Base-by-base conservation (phyloP, 2,797 vertebrate species). In the Allobates femoralis region DNA sequence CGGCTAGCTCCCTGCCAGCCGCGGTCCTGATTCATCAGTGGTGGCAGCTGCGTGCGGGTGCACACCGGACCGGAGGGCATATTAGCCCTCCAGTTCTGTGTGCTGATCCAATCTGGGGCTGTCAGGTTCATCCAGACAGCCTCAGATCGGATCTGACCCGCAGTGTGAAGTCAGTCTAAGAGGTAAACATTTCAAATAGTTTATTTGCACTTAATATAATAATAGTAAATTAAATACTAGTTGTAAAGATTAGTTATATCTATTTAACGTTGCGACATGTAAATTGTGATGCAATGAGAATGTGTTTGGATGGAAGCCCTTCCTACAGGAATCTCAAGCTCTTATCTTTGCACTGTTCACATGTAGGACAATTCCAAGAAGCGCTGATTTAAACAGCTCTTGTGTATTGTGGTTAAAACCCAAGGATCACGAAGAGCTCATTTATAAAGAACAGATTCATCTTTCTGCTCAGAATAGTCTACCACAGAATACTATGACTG, bases 401-500 rank as follows among this genome's bases (percentile, higher is more conserved):
- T 77, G 75, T 37, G 66, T 71, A 83, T 77, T 82, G 56, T 86
- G 79, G 79, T 86, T 82, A 67, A 82, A 69, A 55, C 58, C 50
- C 41, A 58, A 53, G 79, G 85, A 75, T 81, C 37, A 81, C 41
- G 82, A 71, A 62, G 56, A 86, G 79, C 71, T 77, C 50, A 21
- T 83, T 77, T 71, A 51, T 58, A 28, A 19, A 83, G 19, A 67
- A 64, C 46, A 64, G 60, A 77, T 77, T 87, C 58, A 83, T 82
- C 56, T 34, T 23, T 21, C 53, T 50, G 26, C 30, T 87, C 50
- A 30, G 37, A 50, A 28, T 66, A 46, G 64, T 60, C 60, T 60
- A 50, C 64, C 58, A 34, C 62, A 71, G 32, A 83, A 71, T 62
- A 69, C 85, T 58, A 69, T 83, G 60, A 60, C n/a, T 15, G 21